phyloP scores from a whole-genome alignment of 2,888 invertebrate species.

The Lasioglossum figueresi region DNA sequence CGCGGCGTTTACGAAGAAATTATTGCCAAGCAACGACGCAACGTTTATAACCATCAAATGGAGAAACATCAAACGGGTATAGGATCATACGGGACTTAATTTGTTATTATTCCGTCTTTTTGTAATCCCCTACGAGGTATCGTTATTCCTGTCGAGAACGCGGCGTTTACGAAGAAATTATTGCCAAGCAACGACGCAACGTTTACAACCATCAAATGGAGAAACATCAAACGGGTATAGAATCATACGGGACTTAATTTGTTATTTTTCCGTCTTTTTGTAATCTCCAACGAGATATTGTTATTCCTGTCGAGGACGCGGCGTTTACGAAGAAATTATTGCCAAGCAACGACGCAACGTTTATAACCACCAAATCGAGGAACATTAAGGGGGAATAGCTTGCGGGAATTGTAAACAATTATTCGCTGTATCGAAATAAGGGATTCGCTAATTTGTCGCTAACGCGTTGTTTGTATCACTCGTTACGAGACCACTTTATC shows the following conservation, averaged over 20 bases:
- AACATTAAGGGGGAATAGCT: neutral
- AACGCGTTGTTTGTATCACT: neutral
- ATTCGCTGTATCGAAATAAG: neutral
- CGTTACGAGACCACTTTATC: neutral
- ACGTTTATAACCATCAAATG: neutral
- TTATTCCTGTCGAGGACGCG: neutral
- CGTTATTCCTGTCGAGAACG: too few species aligned
- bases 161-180: too few species aligned
- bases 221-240: too few species aligned
- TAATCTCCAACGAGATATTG: neutral
- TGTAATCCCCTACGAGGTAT: too few species aligned
- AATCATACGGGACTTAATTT: slow-evolving; percentile 9
- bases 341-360: neutral
- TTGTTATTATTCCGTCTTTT: too few species aligned
- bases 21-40: neutral
- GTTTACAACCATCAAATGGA: too few species aligned
- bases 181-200: too few species aligned
- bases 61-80: neutral
- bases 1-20: neutral
- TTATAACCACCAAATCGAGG: neutral
- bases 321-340: neutral
- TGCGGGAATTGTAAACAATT: neutral
- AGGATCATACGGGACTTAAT: too few species aligned
- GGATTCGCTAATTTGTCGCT: neutral
- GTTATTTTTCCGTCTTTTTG: neutral